A percentile compares a stretch with the other conserved stretches of the same genome.
Evolutionary conservation across 1,140 invertebrate species (phyloP).

Genomic region (Drosophila mojavensis): DNA sequence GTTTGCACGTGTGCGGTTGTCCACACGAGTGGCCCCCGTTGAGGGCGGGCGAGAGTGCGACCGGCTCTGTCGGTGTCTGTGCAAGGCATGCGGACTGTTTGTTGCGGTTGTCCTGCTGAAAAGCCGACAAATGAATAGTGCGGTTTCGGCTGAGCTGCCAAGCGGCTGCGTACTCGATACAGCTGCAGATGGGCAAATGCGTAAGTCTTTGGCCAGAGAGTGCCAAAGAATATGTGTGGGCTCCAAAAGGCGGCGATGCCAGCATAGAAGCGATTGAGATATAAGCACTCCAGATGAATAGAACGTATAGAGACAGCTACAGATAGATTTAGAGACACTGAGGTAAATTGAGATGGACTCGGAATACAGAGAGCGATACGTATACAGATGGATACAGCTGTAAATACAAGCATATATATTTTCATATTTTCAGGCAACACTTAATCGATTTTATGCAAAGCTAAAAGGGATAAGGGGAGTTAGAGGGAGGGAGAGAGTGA

Average conservation of each 20-base stretch:
- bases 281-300: too few relatives aligned
- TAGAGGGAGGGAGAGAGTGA: constrained; percentile 24
- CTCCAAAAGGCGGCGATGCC: background rate
- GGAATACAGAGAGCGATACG: background rate
- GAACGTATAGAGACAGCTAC: background rate
- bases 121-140: constrained; percentile 61
- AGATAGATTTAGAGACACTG: background rate
- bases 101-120: constrained; percentile 68
- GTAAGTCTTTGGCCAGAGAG: background rate
- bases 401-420: background rate
- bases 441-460: constrained; percentile 5
- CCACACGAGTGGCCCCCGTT: constrained; percentile 3
- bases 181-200: background rate
- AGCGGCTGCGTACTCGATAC: background rate
- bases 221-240: background rate
- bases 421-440: background rate
- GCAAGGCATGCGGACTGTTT: constrained; percentile 51
- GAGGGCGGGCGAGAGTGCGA: constrained; percentile 4
- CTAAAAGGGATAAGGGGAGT: too few relatives aligned
- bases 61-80: background rate
- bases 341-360: background rate
- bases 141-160: constrained; percentile 33
- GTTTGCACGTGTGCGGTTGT: constrained; percentile 24
- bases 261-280: too few relatives aligned
- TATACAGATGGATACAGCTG: background rate